Evolutionary conservation across 2,888 invertebrate genomes (phyloP).

Genomic region (Drosophila ustulata): DNA sequence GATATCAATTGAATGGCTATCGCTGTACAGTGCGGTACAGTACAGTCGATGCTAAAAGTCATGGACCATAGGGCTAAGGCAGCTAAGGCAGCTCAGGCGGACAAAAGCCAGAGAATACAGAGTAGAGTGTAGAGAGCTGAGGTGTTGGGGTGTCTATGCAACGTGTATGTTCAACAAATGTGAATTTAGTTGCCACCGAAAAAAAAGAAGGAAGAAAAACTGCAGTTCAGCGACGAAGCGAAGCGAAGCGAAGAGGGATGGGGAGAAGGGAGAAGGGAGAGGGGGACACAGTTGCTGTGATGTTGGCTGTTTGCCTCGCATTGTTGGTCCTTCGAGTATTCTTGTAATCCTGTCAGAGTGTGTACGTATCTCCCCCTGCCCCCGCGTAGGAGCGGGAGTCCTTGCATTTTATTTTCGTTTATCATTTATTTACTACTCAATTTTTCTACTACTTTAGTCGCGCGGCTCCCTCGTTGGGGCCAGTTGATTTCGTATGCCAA

Average conservation of each 20-base stretch:
- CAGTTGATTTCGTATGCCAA: slow-evolving; percentile 79
- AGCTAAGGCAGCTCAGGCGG: slow-evolving; percentile 9
- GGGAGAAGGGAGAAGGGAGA: background rate
- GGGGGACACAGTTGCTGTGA: slow-evolving; percentile 51
- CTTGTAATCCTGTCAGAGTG: slow-evolving; percentile 77
- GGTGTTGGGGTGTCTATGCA: slow-evolving; percentile 4
- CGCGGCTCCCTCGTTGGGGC: slow-evolving; percentile 64
- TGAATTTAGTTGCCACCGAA: slow-evolving; percentile 72
- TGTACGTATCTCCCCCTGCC: slow-evolving; percentile 11
- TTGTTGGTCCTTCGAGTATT: slow-evolving; percentile 75
- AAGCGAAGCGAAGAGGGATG: background rate
- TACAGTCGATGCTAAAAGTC: slow-evolving; percentile 21
- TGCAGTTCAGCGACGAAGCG: slow-evolving; percentile 11
- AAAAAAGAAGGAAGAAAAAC: slow-evolving; percentile 36
- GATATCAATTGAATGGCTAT: slow-evolving; percentile 12
- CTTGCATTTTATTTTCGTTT: slow-evolving; percentile 82
- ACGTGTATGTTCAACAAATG: slow-evolving; percentile 57
- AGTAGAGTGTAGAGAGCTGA: background rate
- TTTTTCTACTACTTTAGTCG: slow-evolving; percentile 80
- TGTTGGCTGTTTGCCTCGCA: slow-evolving; percentile 53
- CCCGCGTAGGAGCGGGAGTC: slow-evolving; percentile 53
- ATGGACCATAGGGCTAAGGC: background rate
- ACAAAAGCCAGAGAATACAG: background rate
- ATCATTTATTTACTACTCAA: slow-evolving; percentile 83
- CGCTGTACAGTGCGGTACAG: slow-evolving; percentile 13